Base-by-base conservation (phyloP, 2,888 invertebrate genomes). In the Drosophila atripex region DNA sequence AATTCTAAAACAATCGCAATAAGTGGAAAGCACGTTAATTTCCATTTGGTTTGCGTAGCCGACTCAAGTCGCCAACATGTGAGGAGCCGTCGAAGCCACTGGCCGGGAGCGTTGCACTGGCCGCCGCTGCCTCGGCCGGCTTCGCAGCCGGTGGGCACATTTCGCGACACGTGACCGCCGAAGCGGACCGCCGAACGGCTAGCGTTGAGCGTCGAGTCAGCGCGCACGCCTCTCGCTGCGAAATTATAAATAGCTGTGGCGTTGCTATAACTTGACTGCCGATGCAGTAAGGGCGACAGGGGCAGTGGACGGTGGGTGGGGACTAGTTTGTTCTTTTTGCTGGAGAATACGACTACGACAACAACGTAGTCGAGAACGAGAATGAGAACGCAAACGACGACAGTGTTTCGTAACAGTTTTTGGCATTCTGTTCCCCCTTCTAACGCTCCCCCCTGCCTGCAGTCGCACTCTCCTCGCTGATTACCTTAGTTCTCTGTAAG, bases 81-180 rank as follows among this genome's bases (percentile, higher is more conserved):
- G 89, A 89, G 89, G 89, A 89, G 89, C 69, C 63, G 76, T 57
- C 54, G 74, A 50, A 58, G 78, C 51, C 61, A 51, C 50, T 54
- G 23, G 35, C 43, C 77, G 89, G 79, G 89, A 89, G 87, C 89
- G 89, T 88, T 89, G 89, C 80, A 89, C 89, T 88, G 86, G 45
- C 69, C 78, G 65, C 61, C 57, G 73, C 83, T 52, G 52, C 25
- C 52, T 21, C 21, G 12, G 71, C 60, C 49, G 46, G 65, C 78
- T 56, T 59, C 59, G 74, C 89, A 39, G 51, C 23, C 50, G 50
- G 28, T 35, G 78, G 30, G 30, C 83, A 85, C 85, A 85, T 84
- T 84, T 70, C 60, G 50, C 57, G 46, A 85, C 84, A 85, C 85
- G 85, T 85, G 85, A 85, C 76, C 71, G 64, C 76, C 71, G 64